phyloP scores from a whole-genome alignment of 2,888 invertebrate genomes.

The Linnaemya vulpina region DNA sequence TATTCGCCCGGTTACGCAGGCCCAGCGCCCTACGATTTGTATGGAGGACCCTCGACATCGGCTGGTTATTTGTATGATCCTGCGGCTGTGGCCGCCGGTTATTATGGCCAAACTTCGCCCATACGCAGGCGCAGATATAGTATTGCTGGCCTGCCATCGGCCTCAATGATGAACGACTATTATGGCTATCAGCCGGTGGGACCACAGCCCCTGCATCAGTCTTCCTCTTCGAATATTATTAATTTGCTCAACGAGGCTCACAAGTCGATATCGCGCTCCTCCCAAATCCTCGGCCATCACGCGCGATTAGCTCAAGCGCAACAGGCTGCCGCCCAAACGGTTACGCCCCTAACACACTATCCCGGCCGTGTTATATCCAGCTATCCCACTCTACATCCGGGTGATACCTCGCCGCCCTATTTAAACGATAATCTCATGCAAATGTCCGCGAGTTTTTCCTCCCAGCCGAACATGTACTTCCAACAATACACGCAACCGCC shows the following conservation, averaged over 20 bases:
- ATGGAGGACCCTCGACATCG: slow-evolving; percentile 78
- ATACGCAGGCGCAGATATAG: slow-evolving; percentile 82
- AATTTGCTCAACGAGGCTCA: slow-evolving; percentile 83
- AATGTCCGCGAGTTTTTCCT: slow-evolving; percentile 83
- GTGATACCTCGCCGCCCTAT: slow-evolving; percentile 81
- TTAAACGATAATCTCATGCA: slow-evolving; percentile 82
- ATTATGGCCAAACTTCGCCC: slow-evolving; percentile 78
- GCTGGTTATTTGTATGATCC: slow-evolving; percentile 79
- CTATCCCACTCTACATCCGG: slow-evolving; percentile 81
- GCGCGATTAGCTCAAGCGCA: slow-evolving; percentile 78
- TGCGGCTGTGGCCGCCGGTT: slow-evolving; percentile 69
- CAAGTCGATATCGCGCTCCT: slow-evolving; percentile 83
- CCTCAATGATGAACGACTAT: slow-evolving; percentile 82
- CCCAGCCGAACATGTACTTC: slow-evolving; percentile 83
- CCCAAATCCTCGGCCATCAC: slow-evolving; percentile 82
- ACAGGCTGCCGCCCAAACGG: slow-evolving; percentile 76
- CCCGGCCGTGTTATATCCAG: slow-evolving; percentile 81
- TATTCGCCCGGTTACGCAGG: slow-evolving; percentile 75
- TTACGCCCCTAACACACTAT: slow-evolving; percentile 79
- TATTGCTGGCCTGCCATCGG: slow-evolving; percentile 83
- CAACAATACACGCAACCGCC: slow-evolving; percentile 78
- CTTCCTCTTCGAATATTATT: slow-evolving; percentile 82
- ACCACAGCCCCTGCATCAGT: slow-evolving; percentile 77
- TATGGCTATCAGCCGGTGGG: slow-evolving; percentile 79
- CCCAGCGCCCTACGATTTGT: slow-evolving; percentile 76